Conservation (phyloP, 2,888 invertebrate genomes). For the Caradrina clavipalpis region DNA sequence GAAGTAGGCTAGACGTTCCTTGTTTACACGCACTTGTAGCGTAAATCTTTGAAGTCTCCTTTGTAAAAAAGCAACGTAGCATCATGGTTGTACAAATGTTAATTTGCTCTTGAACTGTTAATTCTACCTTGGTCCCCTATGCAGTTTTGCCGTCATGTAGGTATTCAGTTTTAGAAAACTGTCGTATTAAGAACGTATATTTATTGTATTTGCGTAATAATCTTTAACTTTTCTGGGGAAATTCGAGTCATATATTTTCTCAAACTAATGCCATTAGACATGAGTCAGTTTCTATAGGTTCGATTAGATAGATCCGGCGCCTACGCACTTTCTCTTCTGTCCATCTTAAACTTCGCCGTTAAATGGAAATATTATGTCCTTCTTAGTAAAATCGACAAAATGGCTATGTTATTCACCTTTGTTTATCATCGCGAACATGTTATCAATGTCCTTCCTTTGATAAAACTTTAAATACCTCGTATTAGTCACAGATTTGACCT, state of each 20-base stretch:
- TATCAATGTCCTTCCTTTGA: slow-evolving; percentile 39
- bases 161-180: no score
- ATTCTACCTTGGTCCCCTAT: no score
- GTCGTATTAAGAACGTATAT: no score
- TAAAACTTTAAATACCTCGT: slow-evolving; percentile 16
- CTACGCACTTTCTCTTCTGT: slow-evolving; percentile 33
- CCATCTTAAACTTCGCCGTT: slow-evolving; percentile 5
- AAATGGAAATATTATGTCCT: slow-evolving; percentile 5
- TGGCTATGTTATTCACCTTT: slow-evolving; percentile 44
- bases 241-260: background rate
- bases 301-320: slow-evolving; percentile 2
- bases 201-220: no score
- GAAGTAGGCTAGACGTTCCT: slow-evolving; percentile 9
- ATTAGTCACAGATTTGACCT: slow-evolving; percentile 38
- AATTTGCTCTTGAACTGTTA: no score
- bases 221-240: background rate
- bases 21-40: slow-evolving; percentile 4
- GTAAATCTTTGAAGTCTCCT: background rate
- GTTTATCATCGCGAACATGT: slow-evolving; percentile 7
- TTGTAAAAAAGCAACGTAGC: no score
- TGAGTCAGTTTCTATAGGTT: slow-evolving; percentile 10
- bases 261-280: background rate
- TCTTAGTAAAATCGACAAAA: slow-evolving; percentile 21
- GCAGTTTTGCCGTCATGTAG: no score
- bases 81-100: no score